A percentile compares a stretch with the other conserved stretches of the same genome.
Conservation (phyloP, 2,113 vertebrate genomes). For the Gnathonemus echidnorhynchus region DNA sequence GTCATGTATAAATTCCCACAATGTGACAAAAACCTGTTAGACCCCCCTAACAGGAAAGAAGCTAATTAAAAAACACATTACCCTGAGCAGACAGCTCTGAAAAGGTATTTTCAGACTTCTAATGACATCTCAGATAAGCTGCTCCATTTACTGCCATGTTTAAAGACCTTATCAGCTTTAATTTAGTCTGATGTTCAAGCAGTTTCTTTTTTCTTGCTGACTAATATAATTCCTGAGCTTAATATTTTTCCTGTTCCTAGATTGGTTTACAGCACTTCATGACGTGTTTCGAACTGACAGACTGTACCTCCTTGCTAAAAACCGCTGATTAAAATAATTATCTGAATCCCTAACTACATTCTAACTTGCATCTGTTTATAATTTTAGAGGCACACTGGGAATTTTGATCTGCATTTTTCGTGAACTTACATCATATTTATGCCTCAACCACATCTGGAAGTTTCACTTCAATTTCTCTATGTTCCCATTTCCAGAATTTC, state of each 20-base stretch:
- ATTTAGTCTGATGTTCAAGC: neutral
- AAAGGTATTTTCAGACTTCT: neutral
- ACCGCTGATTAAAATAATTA: neutral
- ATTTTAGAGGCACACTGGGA: neutral
- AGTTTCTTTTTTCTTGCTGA: neutral
- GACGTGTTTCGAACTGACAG: neutral
- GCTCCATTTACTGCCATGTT: neutral
- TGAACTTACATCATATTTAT: neutral
- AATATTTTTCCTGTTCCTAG: neutral
- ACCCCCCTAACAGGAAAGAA: neutral
- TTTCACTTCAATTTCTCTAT: neutral
- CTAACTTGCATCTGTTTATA: neutral
- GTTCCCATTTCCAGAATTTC: neutral
- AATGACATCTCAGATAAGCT: conserved; percentile 1
- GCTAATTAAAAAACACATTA: conserved; percentile 6
- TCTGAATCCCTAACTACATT: neutral
- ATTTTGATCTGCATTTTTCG: neutral
- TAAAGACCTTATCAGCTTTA: conserved; percentile 1
- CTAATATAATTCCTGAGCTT: neutral
- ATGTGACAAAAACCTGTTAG: no score
- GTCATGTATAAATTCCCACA: no score
- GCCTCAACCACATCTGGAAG: neutral
- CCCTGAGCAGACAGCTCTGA: neutral
- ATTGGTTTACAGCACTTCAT: neutral
- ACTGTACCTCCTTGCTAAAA: no score